Evolutionary conservation across 2,113 vertebrate genomes (phyloP).

Genomic region (Ceyx melanurus): DNA sequence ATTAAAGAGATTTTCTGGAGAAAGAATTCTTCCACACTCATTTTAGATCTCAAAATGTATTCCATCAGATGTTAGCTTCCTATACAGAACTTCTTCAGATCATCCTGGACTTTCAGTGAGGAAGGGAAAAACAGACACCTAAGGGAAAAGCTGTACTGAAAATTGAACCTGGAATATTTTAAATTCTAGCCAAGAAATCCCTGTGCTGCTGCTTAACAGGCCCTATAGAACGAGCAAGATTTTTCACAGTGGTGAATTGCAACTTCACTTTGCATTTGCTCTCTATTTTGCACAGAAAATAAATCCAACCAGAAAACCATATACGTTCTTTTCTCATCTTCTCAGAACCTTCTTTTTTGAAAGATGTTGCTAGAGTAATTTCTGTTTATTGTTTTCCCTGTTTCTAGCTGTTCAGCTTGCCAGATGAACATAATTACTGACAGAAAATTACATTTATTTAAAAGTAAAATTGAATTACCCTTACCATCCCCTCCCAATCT

Average conservation of each 20-base stretch:
- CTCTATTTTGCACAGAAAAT: not conserved
- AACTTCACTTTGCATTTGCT: conserved; percentile 36
- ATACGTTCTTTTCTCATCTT: not conserved
- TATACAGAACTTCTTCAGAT: not conserved
- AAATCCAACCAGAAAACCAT: not conserved
- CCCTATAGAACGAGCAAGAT: not conserved
- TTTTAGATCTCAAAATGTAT: not conserved
- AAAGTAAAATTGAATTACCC: conserved; percentile 46
- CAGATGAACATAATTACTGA: conserved; percentile 28
- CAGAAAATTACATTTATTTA: conserved; percentile 42
- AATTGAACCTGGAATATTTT: not conserved
- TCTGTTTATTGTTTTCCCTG: conserved; percentile 27
- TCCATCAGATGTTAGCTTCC: not conserved
- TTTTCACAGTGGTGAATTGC: not conserved
- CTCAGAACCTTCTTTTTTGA: not conserved
- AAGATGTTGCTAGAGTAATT: not conserved
- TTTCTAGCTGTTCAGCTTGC: conserved; percentile 19
- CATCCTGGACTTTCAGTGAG: not conserved
- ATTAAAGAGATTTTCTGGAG: not conserved
- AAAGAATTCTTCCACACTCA: not conserved
- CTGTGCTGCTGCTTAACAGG: not conserved
- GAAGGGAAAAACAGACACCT: not conserved
- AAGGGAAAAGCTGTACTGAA: not conserved
- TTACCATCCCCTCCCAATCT: not conserved
- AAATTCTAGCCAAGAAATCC: not conserved